Evolutionary conservation across 2,797 vertebrate species (phyloP), one percentile per base, ranked within the genome.

Genomic region (Sebastes itinus): DNA sequence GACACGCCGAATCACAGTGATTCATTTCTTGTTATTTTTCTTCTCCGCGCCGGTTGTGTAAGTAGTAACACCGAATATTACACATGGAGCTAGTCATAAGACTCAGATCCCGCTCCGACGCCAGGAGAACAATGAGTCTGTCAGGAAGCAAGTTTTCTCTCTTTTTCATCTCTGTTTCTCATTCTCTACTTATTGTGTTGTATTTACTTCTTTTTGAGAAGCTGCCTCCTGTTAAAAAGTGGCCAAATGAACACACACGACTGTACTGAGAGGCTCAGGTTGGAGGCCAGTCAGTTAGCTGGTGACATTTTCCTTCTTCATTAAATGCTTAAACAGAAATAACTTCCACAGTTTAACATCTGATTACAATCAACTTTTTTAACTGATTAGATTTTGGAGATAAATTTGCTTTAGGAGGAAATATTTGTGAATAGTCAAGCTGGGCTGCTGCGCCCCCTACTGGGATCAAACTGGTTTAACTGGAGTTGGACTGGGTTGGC

Each of bases 361-460:
- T 42, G 11, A 74, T 13, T 9, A 18, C 77, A 27, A 81, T 49
- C 42, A 61, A 42, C 27, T 61, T 80, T 67, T 81, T 20, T 18
- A 9, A 59, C 28, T 66, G 46, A 80, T 72, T 56, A 33, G 38
- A 67, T 79, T 83, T 18, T 20, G 46, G 23, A 58, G 58, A 58
- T 71, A 76, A 42, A 55, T 12, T 8, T 3, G 8, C 80, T 86
- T 89, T 75, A n/a, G 16, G 52, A 69, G 56, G 56, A 81, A 81
- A 71, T 64, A 30, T 80, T 80, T 89, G 20, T 74, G 56, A 84
- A 65, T 20, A 77, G 46, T 27, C 82, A 77, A 46, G 46, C 86
- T 89, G 84, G 79, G 77, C 78, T 89, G 85, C 89, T 90, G 84
- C 92, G 90, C 93, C 93, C 92, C 88, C 94, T 94, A 92, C 91